Conservation (phyloP, 2,797 vertebrate species). For the Octomys mimax region DNA sequence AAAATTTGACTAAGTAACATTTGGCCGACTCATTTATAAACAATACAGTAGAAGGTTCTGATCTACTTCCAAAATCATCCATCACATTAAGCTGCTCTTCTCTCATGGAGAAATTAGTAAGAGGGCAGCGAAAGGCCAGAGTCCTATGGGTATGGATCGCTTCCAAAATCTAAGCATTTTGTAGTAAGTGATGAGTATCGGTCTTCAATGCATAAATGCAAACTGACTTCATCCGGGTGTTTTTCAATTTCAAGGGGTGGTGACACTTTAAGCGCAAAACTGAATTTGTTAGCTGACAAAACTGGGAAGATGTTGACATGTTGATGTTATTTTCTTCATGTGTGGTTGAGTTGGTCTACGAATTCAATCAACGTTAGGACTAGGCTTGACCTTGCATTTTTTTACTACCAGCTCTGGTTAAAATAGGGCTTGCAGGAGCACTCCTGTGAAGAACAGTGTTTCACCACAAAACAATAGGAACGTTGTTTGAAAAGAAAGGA, state of each 20-base stretch:
- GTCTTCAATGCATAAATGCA: neutral
- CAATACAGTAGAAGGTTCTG: neutral
- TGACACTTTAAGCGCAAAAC: neutral
- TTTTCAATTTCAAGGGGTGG: neutral
- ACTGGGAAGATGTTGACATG: neutral
- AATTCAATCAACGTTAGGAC: neutral
- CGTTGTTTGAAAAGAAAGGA: neutral
- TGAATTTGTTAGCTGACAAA: neutral
- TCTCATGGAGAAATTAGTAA: neutral
- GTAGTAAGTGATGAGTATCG: neutral
- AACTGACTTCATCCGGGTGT: neutral
- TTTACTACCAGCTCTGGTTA: neutral
- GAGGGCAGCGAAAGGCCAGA: neutral
- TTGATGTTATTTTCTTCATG: neutral
- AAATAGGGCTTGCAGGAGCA: neutral
- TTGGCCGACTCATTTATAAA: neutral
- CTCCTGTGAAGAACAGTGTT: neutral
- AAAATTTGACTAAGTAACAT: neutral
- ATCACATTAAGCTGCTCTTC: neutral
- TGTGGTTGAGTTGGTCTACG: neutral
- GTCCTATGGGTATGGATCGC: neutral
- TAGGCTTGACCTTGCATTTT: neutral
- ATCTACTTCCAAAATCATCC: neutral
- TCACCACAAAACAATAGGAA: neutral
- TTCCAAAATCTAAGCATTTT: slow-evolving; percentile 35